A percentile compares a stretch with the other conserved stretches of the same genome.
phyloP scores from a whole-genome alignment of 2,797 vertebrate species.

The Melanitta fusca region DNA sequence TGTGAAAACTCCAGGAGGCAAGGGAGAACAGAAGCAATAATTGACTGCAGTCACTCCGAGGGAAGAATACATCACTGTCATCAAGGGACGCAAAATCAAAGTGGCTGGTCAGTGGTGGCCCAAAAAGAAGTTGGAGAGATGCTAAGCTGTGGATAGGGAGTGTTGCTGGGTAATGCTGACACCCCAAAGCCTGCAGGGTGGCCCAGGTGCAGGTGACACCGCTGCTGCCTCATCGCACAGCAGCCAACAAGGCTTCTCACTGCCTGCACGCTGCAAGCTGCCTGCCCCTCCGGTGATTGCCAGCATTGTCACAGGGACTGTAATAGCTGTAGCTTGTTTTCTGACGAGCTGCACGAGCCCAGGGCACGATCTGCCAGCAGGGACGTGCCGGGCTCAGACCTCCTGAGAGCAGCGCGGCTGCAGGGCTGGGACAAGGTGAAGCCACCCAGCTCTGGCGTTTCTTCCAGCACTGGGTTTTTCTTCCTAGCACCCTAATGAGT shows the following conservation, averaged over 20 bases:
- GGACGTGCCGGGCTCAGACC: background rate
- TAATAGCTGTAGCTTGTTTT: background rate
- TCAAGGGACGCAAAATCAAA: background rate
- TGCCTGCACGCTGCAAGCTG: background rate
- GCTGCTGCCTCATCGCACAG: accelerated
- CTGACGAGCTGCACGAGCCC: background rate
- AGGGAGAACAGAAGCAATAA: constrained; percentile 46
- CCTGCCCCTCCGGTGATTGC: background rate
- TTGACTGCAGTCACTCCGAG: constrained; percentile 4
- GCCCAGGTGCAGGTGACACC: background rate
- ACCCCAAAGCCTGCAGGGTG: background rate
- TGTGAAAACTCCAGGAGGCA: constrained; percentile 39
- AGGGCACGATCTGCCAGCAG: background rate
- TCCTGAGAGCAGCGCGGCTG: background rate
- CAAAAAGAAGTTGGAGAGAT: background rate
- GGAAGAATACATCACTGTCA: background rate
- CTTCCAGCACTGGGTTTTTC: background rate
- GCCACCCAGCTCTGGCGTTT: background rate
- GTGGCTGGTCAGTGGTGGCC: background rate
- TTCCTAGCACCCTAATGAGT: background rate
- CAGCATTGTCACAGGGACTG: background rate
- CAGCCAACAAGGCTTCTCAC: background rate
- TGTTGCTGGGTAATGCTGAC: background rate
- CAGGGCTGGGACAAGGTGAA: background rate
- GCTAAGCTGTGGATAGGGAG: background rate